Evolutionary conservation across 2,797 vertebrate genomes (phyloP), one percentile per base, ranked within the genome.

Genomic region (Tamandua tetradactyla): DNA sequence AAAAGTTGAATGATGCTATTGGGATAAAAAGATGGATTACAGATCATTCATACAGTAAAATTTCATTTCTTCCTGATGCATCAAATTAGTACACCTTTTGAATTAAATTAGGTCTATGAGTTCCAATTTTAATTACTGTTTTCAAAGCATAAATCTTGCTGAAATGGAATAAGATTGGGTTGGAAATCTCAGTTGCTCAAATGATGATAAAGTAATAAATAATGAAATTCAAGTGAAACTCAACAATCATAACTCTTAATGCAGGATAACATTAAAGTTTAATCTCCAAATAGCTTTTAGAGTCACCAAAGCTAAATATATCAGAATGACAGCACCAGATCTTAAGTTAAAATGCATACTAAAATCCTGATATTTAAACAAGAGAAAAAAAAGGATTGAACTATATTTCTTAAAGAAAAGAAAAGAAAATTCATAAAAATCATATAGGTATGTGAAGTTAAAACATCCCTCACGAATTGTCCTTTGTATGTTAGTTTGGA

Each of bases 151-250:
- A 93, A 97, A 95, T 82, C 68, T 15, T 61, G 32, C 20, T 96
- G 44, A 93, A 96, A 89, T 71, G 30, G 7, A 95, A 49, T 62
- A 80, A 76, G n/a, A 94, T n/a, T 79, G 55, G 5, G 22, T 23
- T 95, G 57, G 72, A 64, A 95, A 82, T 91, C 30, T 78, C 89
- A 59, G 10, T 47, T 68, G 30, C 7, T 69, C 37, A 82, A 61
- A 74, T 66, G 83, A 18, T 89, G 10, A 23, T 82, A 76, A 91
- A 76, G 23, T 75, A 84, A 90, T 74, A 1, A 84, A 32, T 62
- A 96, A 87, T 59, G 47, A 57, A 89, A 87, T 80, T 85, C 47
- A 94, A 95, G 96, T 87, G 61, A 96, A 88, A 93, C 27, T 74
- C 72, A 96, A 35, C 15, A 96, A 90, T 71, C 9, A 47, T 94